A percentile compares a stretch with the other conserved stretches of the same genome.
Conservation (phyloP, 2,888 invertebrate genomes). For the Trichogramma evanescens region DNA sequence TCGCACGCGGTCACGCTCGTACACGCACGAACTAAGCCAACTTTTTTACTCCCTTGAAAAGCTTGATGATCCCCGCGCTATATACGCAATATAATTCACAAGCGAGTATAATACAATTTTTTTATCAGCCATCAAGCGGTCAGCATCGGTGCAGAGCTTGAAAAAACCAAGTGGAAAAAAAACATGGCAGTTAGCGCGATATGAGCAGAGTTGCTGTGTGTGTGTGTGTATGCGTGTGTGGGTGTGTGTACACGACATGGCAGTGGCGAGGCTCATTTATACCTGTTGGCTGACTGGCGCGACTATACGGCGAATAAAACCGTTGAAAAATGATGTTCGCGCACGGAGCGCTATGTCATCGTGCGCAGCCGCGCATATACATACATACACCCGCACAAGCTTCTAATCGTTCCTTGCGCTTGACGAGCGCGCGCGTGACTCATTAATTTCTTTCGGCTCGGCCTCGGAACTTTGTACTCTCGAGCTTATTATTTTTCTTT, state of each 20-base stretch:
- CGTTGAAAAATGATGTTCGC: constrained; percentile 40
- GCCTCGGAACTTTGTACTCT: constrained; percentile 6
- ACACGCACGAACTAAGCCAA: no score
- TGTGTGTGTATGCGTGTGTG: no score
- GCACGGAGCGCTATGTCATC: constrained; percentile 24
- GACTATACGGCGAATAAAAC: constrained; percentile 28
- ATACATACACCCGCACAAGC: not conserved
- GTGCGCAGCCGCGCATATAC: constrained; percentile 5
- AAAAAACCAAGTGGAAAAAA: constrained; percentile 1
- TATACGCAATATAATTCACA: no score
- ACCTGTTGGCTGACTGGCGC: constrained; percentile 29
- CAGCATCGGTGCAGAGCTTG: not conserved
- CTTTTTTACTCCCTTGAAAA: no score
- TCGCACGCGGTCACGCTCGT: no score
- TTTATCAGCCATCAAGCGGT: not conserved
- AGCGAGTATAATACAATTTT: no score
- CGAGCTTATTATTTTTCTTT: no score
- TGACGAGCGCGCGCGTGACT: constrained; percentile 15
- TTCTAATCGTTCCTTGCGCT: constrained; percentile 23
- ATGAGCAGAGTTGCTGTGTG: no score
- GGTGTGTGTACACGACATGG: no score
- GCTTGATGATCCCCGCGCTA: no score
- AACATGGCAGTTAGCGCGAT: constrained; percentile 24
- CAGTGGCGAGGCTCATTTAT: constrained; percentile 31
- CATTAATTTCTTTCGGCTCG: constrained; percentile 19